Base-by-base conservation (phyloP, 53 echinoderm and acorn worm genomes). In the Antedon mediterranea region DNA sequence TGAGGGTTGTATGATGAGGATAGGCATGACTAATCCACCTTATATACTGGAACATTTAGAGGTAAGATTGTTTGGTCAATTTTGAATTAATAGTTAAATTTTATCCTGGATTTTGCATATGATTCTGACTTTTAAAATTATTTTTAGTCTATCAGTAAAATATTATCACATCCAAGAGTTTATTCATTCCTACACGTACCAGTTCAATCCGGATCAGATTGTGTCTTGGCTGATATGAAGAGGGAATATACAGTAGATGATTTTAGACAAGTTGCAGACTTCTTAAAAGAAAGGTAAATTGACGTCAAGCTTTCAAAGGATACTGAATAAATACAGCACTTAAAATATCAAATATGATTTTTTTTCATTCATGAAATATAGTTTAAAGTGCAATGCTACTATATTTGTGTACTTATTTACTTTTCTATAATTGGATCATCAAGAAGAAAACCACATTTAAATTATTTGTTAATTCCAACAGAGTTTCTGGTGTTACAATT, bases 1-100 rank as follows among this genome's bases (percentile, higher is more conserved):
- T 71, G 98, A 98, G 41, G 92, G 88, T 0, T 98, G 98, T 71
- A 88, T 86, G 86, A 84, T 98, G 88, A 85, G 98, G 41, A 98
- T 98, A 57, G 98, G 98, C 31, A 98, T 98, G 98, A 98, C 98
- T 32, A 98, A 98, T 76, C 98, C 98, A 74, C 98, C 98, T 0
- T 98, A 98, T 76, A 98, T 98, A 26, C 86, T 98, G 78, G 89
- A 98, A 78, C 98, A 98, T 84, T 72, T 98, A 71, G 92, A 98
- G 98, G 98, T 98, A 77, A n/a, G 72, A 11, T 71, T 15, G 26
- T 23, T 44, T 18, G 18, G 28, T 72, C 31, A 28, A 28, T 29
- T 28, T 75, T 31, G 28, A 57, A 74, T 15, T 29, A n/a, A 30
- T 80, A 74, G 23, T 33, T 28, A 27, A n/a, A n/a, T n/a, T n/a